phyloP scores from a whole-genome alignment of 2,113 vertebrate genomes.

The Falco punctatus region DNA sequence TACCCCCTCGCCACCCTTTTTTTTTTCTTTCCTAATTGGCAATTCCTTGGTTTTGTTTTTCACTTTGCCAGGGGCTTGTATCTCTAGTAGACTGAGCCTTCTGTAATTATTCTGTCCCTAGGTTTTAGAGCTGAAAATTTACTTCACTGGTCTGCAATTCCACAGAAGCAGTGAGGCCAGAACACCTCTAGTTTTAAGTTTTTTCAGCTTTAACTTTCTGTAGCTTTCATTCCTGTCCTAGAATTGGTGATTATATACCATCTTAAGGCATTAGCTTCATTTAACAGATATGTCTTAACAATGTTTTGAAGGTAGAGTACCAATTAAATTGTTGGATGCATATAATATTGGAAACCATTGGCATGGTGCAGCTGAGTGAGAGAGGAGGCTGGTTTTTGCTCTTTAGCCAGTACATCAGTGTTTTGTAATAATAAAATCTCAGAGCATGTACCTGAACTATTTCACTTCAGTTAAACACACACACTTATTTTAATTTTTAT shows the following conservation, averaged over 20 bases:
- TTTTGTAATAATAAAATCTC: not conserved
- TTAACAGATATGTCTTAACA: not conserved
- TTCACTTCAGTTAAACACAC: not conserved
- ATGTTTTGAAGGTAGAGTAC: not conserved
- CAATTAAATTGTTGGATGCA: not conserved
- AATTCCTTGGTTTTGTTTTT: not conserved
- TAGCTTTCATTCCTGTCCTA: not conserved
- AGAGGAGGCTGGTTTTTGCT: not conserved
- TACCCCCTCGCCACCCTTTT: accelerated
- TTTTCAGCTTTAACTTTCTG: not conserved
- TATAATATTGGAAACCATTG: not conserved
- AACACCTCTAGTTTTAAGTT: not conserved
- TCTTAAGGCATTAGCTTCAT: not conserved
- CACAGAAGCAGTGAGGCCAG: not conserved
- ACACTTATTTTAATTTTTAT: not conserved
- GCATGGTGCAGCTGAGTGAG: not conserved
- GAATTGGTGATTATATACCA: not conserved
- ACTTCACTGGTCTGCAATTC: not conserved
- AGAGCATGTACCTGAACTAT: not conserved
- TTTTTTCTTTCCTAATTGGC: not conserved
- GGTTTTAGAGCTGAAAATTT: not conserved
- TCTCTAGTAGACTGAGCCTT: not conserved
- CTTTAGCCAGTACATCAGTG: not conserved
- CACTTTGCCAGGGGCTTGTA: not conserved
- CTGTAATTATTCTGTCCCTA: not conserved